Evolutionary conservation across 2,888 invertebrate species (phyloP).

Genomic region (Neoascia interrupta): DNA sequence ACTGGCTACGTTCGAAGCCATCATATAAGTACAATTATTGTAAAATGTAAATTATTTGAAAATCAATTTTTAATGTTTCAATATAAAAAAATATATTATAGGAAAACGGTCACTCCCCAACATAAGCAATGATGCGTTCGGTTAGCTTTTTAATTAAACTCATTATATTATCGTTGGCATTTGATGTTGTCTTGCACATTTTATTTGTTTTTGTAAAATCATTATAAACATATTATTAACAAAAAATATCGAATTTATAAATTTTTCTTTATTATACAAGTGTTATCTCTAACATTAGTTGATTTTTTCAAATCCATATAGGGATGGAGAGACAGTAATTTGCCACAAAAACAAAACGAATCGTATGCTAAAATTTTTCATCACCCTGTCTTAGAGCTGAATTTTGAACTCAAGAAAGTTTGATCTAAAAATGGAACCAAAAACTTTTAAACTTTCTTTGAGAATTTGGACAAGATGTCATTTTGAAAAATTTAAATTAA

Average conservation of each 20-base stretch:
- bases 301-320: constrained; percentile 26
- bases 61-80: too few relatives aligned
- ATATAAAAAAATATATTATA: too few relatives aligned
- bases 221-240: constrained; percentile 58
- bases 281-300: constrained; percentile 12
- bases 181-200: constrained; percentile 45
- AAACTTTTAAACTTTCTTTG: constrained; percentile 24
- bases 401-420: constrained; percentile 11
- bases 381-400: constrained; percentile 6
- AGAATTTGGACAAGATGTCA: not conserved
- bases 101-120: too few relatives aligned
- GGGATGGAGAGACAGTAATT: not conserved
- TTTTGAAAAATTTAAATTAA: constrained; percentile 1
- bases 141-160: too few relatives aligned
- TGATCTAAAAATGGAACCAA: constrained; percentile 57
- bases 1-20: too few relatives aligned
- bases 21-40: too few relatives aligned
- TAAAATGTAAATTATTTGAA: too few relatives aligned
- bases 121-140: too few relatives aligned
- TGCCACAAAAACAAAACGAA: constrained; percentile 2
- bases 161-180: constrained; percentile 12
- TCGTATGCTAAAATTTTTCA: not conserved
- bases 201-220: constrained; percentile 60
- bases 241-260: constrained; percentile 55
- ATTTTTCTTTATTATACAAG: constrained; percentile 38